Evolutionary conservation across 1,140 invertebrate genomes (phyloP), one percentile per base, ranked within the genome.

Genomic region (Formica exsecta): DNA sequence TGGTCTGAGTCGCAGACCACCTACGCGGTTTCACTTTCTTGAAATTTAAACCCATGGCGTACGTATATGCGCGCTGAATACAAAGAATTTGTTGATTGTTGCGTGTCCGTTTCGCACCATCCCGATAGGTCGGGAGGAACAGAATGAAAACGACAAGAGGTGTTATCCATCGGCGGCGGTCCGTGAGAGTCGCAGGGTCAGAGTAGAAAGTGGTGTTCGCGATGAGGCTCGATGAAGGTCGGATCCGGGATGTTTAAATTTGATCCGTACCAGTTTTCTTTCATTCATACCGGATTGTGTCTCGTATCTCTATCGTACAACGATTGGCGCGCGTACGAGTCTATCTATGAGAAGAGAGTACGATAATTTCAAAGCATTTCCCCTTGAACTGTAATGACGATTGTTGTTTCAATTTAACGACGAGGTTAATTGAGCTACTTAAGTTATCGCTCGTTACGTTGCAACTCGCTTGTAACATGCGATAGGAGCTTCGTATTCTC

Each of bases 131-230:
- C 44, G 41, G 73, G 77, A 79, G 86, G 80, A 87, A 86, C 86
- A 86, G 91, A 93, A 93, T 84, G 92, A 93, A 93, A 93, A 93
- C 90, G 91, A 93, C 89, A 92, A 93, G 92, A 87, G 59, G 54
- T 48, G 70, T 87, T 64, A 74, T 89, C 62, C 68, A 68, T n/a
- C 61, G 62, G 64, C 19, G 16, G 16, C 16, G 62, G 51, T 9
- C 65, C 76, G 87, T 86, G 87, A 90, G 87, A 91, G 86, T 85
- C 86, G 73, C 80, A 88, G 92, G 93, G 93, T 94, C 93, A 93
- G 91, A 94, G 90, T 94, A 94, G 93, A 94, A 94, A 94, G 93
- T 94, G 93, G 89, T 93, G 88, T 85, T 61, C 86, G 77, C 80
- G 65, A 51, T 68, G 80, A 57, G 89, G 77, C 64, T 19, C 89